Percentiles rank a stretch among this genome's conserved stretches.
These are phyloP conservation scores for Fringilla coelebs DNA, from an alignment of 2,797 vertebrate genomes.

Conservation along the genomic window DNA sequence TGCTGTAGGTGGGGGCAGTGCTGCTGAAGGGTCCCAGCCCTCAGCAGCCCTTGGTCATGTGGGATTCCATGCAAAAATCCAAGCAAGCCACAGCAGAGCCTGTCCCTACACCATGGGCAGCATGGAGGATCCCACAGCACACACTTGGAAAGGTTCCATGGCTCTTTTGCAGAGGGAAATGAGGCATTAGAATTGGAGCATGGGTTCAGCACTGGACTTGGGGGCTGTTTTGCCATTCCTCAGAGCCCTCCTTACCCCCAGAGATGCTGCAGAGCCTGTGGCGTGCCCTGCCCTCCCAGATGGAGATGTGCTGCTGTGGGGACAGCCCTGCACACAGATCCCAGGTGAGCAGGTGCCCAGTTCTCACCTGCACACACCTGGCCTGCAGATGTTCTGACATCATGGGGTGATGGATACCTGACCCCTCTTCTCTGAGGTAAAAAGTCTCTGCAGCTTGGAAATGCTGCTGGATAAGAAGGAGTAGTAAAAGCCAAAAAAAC, in stretches of 20 bases:
- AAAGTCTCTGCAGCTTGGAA: not conserved
- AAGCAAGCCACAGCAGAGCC: not conserved
- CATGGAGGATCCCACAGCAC: fast-evolving
- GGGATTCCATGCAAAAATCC: not conserved
- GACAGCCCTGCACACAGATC: not conserved
- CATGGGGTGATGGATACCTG: fast-evolving
- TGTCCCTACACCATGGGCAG: fast-evolving
- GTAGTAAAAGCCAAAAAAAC: not conserved
- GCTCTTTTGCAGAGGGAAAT: not conserved
- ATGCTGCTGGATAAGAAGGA: not conserved
- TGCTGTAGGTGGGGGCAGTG: not conserved
- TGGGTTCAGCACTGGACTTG: fast-evolving
- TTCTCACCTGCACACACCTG: not conserved
- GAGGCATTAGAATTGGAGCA: not conserved
- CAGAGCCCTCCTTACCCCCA: not conserved
- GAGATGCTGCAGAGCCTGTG: not conserved
- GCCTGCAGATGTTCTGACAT: not conserved
- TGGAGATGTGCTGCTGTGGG: not conserved
- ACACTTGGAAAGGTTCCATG: not conserved
- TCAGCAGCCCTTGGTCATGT: not conserved
- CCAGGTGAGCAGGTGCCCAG: not conserved
- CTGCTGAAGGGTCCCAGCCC: not conserved
- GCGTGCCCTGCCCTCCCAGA: not conserved
- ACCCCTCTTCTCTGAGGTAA: not conserved
- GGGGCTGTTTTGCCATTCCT: not conserved